Conservation (phyloP, 2,113 vertebrate genomes). For the Indicator maculatus region DNA sequence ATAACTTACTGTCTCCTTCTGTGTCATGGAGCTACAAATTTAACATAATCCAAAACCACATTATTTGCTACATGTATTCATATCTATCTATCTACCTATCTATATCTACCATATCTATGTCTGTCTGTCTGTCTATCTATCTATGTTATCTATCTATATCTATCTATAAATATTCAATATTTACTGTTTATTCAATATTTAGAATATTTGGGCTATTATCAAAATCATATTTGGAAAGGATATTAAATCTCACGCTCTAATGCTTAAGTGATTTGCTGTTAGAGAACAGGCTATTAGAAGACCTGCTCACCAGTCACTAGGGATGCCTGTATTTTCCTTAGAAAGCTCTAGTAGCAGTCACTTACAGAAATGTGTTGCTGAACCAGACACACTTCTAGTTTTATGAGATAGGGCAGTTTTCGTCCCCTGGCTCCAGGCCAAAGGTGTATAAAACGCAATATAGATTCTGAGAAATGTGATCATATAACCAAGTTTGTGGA, state of each 20-base stretch:
- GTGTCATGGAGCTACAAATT: neutral
- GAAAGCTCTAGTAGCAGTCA: neutral
- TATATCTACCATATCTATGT: no score
- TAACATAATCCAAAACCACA: neutral
- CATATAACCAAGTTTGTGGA: neutral
- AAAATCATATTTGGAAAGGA: neutral
- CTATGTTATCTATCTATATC: no score
- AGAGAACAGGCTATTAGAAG: neutral
- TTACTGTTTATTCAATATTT: neutral
- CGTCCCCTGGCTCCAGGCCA: neutral
- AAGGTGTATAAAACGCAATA: neutral
- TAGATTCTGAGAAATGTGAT: neutral
- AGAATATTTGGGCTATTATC: neutral
- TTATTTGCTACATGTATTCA: neutral
- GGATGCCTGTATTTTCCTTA: neutral
- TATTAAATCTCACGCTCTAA: conserved; percentile 34
- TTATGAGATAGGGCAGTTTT: neutral
- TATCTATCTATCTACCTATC: no score
- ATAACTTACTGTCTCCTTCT: neutral
- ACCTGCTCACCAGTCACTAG: neutral
- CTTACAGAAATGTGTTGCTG: neutral
- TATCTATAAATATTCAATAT: no score
- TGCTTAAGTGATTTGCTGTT: neutral
- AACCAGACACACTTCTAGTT: neutral
- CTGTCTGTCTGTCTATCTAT: no score